Base-by-base conservation (phyloP, 2,888 invertebrate species). In the Hololepta plana region DNA sequence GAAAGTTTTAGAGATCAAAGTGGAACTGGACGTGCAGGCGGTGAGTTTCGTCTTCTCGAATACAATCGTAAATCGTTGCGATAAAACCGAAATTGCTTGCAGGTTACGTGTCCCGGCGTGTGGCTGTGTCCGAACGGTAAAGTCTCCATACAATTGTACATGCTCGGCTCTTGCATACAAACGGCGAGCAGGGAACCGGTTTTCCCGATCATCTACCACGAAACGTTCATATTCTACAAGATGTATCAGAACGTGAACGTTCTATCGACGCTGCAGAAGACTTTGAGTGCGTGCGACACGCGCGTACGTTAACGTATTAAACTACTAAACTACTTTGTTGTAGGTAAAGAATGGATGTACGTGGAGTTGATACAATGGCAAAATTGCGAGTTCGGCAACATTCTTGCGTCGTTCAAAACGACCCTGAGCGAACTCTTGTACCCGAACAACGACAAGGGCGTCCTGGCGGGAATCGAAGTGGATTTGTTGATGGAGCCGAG, bases 21-120 rank as follows among this genome's bases (percentile, higher is more conserved):
- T 68, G 29, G 63, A 68, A 55, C 46, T 69, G 28, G 57, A 62
- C 38, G 42, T 69, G 19, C 62, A 67, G 45, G 62, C 54, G 40
- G 65, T 67, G 48, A 49, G 7, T 15, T 24, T 2, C 9, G 9
- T 23, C 2, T 9, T 11, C 10, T 6, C 6, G 12, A 21, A 26
- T 21, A 21, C 19, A 20, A 14, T 15, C 14, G 12, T 12, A 24
- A 27, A 10, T 24, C 4, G n/a, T n/a, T n/a, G n/a, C n/a, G n/a
- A n/a, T n/a, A n/a, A n/a, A n/a, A n/a, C n/a, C n/a, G 25, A 23
- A 23, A 3, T 30, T 25, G 11, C 26, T 35, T 35, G 5, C 39
- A 76, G 75, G 66, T 82, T 14, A 71, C 76, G 29, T 82, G 82
- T 49, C 82, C 82, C n/a, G 84, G 84, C 15, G 81, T 82, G 8